A percentile compares a stretch with the other conserved stretches of the same genome.
These are phyloP conservation scores for Vicugna pacos DNA, from an alignment of 2,113 vertebrate species.

Conservation along the genomic window DNA sequence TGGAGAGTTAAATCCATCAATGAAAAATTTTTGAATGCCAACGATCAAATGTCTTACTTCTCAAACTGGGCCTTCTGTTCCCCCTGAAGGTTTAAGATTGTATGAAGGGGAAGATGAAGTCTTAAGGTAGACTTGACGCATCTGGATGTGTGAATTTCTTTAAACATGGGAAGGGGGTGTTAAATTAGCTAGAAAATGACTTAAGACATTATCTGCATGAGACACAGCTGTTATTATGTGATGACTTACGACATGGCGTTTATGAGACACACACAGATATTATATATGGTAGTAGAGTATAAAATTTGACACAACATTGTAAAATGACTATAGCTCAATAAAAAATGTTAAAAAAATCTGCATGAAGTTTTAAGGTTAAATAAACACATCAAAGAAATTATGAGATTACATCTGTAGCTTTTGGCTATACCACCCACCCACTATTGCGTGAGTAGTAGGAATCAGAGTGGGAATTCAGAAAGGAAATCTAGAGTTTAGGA, in stretches of 20 bases:
- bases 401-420: background rate
- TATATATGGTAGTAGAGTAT: background rate
- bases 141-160: background rate
- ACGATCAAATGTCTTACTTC: background rate
- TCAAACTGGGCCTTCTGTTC: background rate
- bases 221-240: background rate
- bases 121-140: background rate
- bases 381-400: background rate
- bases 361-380: conserved; percentile 8
- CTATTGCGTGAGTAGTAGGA: background rate
- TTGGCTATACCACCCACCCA: background rate
- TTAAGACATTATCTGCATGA: background rate
- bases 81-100: background rate
- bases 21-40: background rate
- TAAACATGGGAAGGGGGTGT: background rate
- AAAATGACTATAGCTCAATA: too few relatives aligned
- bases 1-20: background rate
- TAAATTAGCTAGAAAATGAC: background rate
- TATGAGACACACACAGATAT: background rate
- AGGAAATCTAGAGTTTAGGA: background rate
- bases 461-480: background rate
- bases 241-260: background rate
- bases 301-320: background rate
- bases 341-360: background rate
- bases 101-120: background rate